Conservation (phyloP, 1,140 invertebrate species). For the Drosophila lacteicornis region DNA sequence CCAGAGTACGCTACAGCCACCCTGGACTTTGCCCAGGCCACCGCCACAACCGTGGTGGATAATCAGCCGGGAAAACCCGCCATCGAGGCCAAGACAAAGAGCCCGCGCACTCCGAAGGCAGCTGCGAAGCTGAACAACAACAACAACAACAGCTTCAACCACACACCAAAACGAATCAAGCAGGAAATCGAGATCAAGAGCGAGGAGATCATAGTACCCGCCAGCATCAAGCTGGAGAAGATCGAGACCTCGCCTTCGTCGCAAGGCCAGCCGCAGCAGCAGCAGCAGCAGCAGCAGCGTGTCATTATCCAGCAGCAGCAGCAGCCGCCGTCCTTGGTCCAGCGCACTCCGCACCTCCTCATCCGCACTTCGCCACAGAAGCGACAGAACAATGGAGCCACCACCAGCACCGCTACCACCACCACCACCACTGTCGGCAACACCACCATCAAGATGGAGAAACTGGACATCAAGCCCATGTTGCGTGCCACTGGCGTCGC, state of each 20-base stretch:
- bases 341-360: constrained; percentile 68
- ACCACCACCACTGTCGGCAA: constrained; percentile 67
- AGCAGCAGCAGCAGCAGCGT: constrained; percentile 51
- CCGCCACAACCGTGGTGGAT: constrained; percentile 31
- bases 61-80: constrained; percentile 11
- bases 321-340: constrained; percentile 50
- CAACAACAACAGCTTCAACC: constrained; percentile 73
- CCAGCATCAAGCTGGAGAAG: constrained; percentile 78
- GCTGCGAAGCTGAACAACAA: constrained; percentile 67
- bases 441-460: constrained; percentile 81
- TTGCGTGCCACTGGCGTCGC: constrained; percentile 44
- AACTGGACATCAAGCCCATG: constrained; percentile 78
- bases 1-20: constrained; percentile 81
- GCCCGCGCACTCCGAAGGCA: constrained; percentile 48
- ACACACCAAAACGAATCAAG: constrained; percentile 78
- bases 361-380: constrained; percentile 72
- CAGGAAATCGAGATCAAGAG: constrained; percentile 83
- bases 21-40: constrained; percentile 65
- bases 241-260: constrained; percentile 56
- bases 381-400: constrained; percentile 38
- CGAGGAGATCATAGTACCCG: constrained; percentile 79
- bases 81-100: constrained; percentile 35
- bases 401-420: constrained; percentile 9
- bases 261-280: constrained; percentile 36
- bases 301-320: constrained; percentile 65